Evolutionary conservation across 1,140 invertebrate genomes (phyloP).

Genomic region (Apis florea): DNA sequence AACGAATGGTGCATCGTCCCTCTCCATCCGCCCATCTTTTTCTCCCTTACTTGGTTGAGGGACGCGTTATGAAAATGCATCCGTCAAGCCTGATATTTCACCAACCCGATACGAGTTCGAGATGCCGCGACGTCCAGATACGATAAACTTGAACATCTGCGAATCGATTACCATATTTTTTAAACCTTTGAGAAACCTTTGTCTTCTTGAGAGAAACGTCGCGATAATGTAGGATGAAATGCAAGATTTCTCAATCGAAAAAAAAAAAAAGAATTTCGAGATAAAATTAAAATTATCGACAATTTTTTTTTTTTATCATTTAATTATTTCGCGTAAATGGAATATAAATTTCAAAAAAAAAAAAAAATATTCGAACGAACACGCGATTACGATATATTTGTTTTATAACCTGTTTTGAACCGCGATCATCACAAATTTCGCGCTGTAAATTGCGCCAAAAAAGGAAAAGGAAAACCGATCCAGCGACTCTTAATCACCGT

Average conservation of each 20-base stretch:
- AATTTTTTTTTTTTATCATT: too few relatives aligned
- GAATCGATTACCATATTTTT: background rate
- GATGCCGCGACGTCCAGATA: constrained; percentile 42
- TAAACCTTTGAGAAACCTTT: too few relatives aligned
- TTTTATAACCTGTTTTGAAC: background rate
- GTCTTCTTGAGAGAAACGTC: too few relatives aligned
- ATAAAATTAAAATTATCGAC: too few relatives aligned
- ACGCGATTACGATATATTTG: background rate
- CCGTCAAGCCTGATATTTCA: constrained; percentile 69
- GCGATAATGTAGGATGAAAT: too few relatives aligned
- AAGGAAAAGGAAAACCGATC: background rate
- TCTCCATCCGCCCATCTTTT: background rate
- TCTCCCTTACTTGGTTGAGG: background rate
- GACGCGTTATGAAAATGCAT: constrained; percentile 72
- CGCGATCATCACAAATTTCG: background rate
- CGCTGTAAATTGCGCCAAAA: too few relatives aligned
- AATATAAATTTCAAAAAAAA: too few relatives aligned
- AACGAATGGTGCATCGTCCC: constrained; percentile 42
- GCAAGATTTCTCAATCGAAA: too few relatives aligned
- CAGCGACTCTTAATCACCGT: background rate
- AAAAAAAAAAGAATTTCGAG: too few relatives aligned
- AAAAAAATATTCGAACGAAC: too few relatives aligned
- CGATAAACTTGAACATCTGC: constrained; percentile 41
- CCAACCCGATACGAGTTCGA: constrained; percentile 50
- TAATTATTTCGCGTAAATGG: too few relatives aligned